Conservation (phyloP, 2,113 vertebrate species). For the Clinocottus analis region DNA sequence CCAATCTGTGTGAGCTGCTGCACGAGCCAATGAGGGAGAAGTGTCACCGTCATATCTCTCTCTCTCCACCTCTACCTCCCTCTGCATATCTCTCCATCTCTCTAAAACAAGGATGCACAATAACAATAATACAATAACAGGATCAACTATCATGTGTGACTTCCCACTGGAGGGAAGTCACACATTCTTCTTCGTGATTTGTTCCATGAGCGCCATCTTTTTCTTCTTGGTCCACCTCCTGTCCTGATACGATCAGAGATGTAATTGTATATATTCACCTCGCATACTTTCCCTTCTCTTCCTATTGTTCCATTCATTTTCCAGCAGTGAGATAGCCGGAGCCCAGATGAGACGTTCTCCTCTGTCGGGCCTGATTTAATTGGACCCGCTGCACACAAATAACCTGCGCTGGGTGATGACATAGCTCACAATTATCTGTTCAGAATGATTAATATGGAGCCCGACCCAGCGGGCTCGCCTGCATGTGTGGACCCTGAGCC, state of each 20-base stretch:
- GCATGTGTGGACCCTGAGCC: conserved; percentile 70
- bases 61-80: conserved; percentile 21
- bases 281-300: conserved; percentile 43
- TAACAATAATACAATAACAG: too few relatives aligned
- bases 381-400: conserved; percentile 68
- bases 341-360: conserved; percentile 65
- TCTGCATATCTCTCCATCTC: neutral
- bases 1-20: conserved; percentile 70
- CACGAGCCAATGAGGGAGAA: conserved; percentile 59
- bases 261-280: conserved; percentile 56
- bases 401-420: conserved; percentile 69
- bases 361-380: conserved; percentile 71
- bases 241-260: conserved; percentile 55
- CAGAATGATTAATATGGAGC: conserved; percentile 78
- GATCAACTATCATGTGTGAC: too few relatives aligned
- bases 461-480: conserved; percentile 59
- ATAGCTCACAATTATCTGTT: conserved; percentile 77
- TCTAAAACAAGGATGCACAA: conserved; percentile 22
- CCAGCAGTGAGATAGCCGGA: conserved; percentile 61
- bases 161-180: conserved; percentile 23
- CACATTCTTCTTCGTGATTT: conserved; percentile 8
- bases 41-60: conserved; percentile 60
- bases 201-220: neutral
- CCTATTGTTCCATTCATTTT: conserved; percentile 66
- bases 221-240: conserved; percentile 18